Percentiles rank a stretch among this genome's conserved stretches.
These are phyloP conservation scores for Strigamia transsilvanica DNA, from an alignment of 2,888 invertebrate species.

Conservation along the genomic window DNA sequence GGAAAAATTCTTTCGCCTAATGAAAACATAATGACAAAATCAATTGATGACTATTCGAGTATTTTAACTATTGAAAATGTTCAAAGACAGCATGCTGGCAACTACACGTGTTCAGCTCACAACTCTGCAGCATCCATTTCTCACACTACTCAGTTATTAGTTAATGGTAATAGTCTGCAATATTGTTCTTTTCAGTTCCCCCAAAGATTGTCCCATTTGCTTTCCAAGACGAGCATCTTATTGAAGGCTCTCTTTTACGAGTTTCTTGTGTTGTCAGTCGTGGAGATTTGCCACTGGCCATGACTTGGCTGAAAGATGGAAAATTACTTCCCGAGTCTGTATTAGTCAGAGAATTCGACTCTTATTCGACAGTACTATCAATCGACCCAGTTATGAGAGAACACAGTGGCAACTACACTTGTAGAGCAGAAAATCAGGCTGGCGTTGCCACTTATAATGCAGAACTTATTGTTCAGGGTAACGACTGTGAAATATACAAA, in stretches of 20 bases:
- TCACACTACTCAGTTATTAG: constrained; percentile 33
- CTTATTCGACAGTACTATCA: constrained; percentile 39
- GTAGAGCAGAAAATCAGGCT: constrained; percentile 46
- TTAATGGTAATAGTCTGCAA: constrained; percentile 43
- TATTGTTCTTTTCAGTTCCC: constrained; percentile 44
- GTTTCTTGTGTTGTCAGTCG: constrained; percentile 24
- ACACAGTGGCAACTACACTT: constrained; percentile 50
- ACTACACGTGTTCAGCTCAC: constrained; percentile 39
- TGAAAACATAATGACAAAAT: constrained; percentile 6
- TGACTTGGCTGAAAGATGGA: constrained; percentile 51
- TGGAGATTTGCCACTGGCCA: constrained; percentile 30
- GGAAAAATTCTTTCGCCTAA: constrained; percentile 58
- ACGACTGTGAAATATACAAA: neutral
- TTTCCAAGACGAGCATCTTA: constrained; percentile 51
- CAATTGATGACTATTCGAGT: constrained; percentile 51
- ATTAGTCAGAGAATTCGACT: constrained; percentile 27
- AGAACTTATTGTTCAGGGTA: constrained; percentile 33
- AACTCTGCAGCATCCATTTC: constrained; percentile 49
- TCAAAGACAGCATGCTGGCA: constrained; percentile 39
- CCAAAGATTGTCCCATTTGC: constrained; percentile 50
- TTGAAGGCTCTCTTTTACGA: constrained; percentile 34
- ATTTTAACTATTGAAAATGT: constrained; percentile 52
- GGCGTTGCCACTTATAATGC: constrained; percentile 33
- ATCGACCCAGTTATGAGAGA: constrained; percentile 6
- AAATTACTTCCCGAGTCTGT: neutral